These are phyloP conservation scores for Carlito syrichta DNA, from an alignment of 2,113 vertebrate species.

Conservation along the genomic window DNA sequence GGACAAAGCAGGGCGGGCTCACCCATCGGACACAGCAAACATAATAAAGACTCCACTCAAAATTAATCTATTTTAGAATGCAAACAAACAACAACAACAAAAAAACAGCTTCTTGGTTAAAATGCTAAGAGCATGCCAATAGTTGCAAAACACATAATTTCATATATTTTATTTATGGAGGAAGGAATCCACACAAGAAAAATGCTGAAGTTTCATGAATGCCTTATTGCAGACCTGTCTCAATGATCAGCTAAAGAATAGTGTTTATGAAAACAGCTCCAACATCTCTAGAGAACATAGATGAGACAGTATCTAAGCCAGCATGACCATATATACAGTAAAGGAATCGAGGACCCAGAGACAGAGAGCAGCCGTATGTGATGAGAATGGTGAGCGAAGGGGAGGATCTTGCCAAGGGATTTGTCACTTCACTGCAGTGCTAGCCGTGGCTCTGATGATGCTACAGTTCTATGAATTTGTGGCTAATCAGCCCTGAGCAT, in stretches of 20 bases:
- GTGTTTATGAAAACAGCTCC: neutral
- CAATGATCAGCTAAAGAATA: neutral
- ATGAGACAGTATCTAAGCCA: neutral
- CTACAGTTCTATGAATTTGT: neutral
- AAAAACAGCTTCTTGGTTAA: neutral
- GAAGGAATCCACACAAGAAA: too few relatives aligned
- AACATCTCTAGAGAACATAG: neutral
- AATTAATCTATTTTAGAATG: neutral
- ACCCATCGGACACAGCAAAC: neutral
- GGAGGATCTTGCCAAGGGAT: neutral
- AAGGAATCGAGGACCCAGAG: neutral
- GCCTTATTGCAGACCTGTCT: neutral
- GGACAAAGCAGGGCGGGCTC: neutral
- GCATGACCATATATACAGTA: neutral
- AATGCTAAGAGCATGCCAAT: neutral
- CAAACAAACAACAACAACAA: too few relatives aligned
- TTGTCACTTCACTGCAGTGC: neutral
- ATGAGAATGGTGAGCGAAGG: neutral
- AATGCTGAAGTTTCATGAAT: too few relatives aligned
- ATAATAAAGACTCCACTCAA: neutral
- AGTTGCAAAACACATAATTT: neutral
- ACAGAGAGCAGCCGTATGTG: neutral
- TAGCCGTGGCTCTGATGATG: neutral
- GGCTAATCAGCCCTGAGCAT: neutral
- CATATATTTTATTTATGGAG: too few relatives aligned